Evolutionary conservation across 2,888 invertebrate species (phyloP), one percentile per base, ranked within the genome.

Genomic region (Leuctra nigra): DNA sequence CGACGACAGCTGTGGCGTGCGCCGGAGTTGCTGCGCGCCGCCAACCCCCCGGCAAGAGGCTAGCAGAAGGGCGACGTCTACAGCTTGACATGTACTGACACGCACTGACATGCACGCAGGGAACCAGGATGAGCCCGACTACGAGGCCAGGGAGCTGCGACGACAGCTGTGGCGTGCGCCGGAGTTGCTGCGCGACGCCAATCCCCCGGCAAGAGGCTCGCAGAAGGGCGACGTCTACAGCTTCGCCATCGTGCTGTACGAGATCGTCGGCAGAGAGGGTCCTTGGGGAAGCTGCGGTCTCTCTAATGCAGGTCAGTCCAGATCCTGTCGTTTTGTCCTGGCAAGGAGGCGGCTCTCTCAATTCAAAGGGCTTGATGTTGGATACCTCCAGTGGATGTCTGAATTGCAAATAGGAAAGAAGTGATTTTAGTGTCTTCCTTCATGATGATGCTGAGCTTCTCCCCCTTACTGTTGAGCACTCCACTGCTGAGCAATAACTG

Each of bases 151-250:
- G 62, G 75, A 75, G 64, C 61, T 75, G 39, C 73, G 73, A 48
- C 77, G 84, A 53, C 78, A 81, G 66, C 70, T 90, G 14, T 88
- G 86, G 81, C 75, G 79, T 59, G 87, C 90, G 0, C 90, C 90
- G 0, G 90, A 90, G 71, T 73, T 90, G 14, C 73, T 90, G 18
- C 72, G 88, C 29, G 70, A 75, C 64, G 73, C 79, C 0, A 68
- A 67, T 54, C 74, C 73, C 23, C 78, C 80, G 0, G 77, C 79
- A 0, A 72, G 86, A 58, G 91, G 91, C n/a, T 83, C 89, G 0
- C 90, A 90, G 68, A 90, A 88, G 67, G 91, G 87, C 18, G 90
- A 90, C 66, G 84, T 89, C 9, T 90, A 87, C 68, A 86, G 88
- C 1, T 91, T 93, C 68, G 88, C 84, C 1, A 86, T 93, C 62